Evolutionary conservation across 2,797 vertebrate genomes (phyloP).

Genomic region (Pseudocheirus occidentalis): DNA sequence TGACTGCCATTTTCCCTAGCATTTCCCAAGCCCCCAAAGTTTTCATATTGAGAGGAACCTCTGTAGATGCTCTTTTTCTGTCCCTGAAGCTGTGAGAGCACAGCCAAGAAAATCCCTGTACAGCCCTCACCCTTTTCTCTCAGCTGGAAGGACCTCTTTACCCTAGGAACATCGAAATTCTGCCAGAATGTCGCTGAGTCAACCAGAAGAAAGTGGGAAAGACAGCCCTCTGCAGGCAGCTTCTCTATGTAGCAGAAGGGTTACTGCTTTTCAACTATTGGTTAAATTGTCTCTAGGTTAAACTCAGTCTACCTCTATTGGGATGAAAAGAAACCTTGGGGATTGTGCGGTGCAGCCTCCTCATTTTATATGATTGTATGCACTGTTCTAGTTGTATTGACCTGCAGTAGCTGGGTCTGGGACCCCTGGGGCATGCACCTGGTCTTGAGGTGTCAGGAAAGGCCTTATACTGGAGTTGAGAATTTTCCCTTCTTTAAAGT

Average conservation of each 20-base stretch:
- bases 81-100: constrained; percentile 42
- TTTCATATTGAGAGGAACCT: constrained; percentile 48
- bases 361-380: neutral
- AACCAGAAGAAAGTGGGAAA: neutral
- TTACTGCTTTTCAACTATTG: neutral
- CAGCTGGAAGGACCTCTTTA: neutral
- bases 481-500: neutral
- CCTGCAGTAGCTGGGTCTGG: neutral
- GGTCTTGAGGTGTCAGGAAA: neutral
- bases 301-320: neutral
- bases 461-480: neutral
- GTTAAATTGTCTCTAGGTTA: rapidly evolving
- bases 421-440: neutral
- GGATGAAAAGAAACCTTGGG: neutral
- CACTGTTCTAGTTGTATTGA: neutral
- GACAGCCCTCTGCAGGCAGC: neutral
- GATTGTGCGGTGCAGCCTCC: neutral
- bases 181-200: neutral
- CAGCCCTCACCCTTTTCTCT: neutral
- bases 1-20: constrained; percentile 69
- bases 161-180: rapidly evolving
- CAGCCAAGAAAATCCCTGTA: constrained; percentile 26
- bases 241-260: neutral
- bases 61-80: neutral
- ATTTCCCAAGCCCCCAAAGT: constrained; percentile 46